A percentile compares a stretch with the other conserved stretches of the same genome.
These are phyloP conservation scores for Synergus itoensis DNA, from an alignment of 2,888 invertebrate genomes.

Conservation along the genomic window DNA sequence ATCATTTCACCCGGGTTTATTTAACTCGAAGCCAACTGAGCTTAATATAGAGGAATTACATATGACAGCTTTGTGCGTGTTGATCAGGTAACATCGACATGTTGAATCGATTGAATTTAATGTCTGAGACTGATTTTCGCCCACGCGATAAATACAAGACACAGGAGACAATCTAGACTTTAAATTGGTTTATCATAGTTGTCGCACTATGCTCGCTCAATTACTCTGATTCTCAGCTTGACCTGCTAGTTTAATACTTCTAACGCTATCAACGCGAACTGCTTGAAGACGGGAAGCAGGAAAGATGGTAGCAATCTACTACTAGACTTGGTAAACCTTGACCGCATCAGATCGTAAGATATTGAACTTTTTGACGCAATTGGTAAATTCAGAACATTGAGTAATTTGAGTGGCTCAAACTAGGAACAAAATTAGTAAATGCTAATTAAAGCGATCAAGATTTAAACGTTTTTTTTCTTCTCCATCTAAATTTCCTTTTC, in stretches of 20 bases:
- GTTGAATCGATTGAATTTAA: slow-evolving; percentile 12
- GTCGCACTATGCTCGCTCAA: slow-evolving; percentile 9
- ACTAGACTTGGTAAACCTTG: background rate
- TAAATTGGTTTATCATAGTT: slow-evolving; percentile 27
- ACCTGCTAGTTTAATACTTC: slow-evolving; percentile 18
- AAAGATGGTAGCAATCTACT: slow-evolving; percentile 35
- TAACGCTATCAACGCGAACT: slow-evolving; percentile 31
- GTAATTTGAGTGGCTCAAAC: too few relatives aligned
- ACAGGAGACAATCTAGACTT: slow-evolving; percentile 6
- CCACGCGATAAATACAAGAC: background rate
- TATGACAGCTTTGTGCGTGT: background rate
- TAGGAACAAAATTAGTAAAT: too few relatives aligned
- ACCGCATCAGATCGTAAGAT: background rate
- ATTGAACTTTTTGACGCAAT: background rate
- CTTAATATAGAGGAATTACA: background rate
- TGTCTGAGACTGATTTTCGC: slow-evolving; percentile 30
- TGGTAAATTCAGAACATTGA: too few relatives aligned
- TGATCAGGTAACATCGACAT: slow-evolving; percentile 4
- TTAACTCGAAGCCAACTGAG: background rate
- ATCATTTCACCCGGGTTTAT: background rate
- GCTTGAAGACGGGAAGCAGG: slow-evolving; percentile 29
- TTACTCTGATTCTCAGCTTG: slow-evolving; percentile 22
- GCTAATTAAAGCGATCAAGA: too few relatives aligned
- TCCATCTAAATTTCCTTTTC: background rate
- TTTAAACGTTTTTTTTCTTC: too few relatives aligned